Conservation (phyloP, 1,140 invertebrate genomes). For the Drosophila orosa region DNA sequence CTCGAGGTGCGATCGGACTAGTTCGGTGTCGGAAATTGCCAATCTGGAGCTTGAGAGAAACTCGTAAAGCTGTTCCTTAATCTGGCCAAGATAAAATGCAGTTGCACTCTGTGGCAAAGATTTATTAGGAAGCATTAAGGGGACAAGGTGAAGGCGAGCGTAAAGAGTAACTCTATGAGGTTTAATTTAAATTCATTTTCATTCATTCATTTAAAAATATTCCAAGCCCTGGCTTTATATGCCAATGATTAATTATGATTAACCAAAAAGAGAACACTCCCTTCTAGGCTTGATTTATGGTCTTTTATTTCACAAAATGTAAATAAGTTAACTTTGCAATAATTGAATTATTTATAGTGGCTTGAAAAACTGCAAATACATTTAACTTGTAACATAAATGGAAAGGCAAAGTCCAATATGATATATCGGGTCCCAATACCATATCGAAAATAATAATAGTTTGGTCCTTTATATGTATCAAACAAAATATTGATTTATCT, state of each 20-base stretch:
- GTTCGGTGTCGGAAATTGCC: constrained; percentile 34
- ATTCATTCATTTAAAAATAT: too few species aligned
- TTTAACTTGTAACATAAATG: too few species aligned
- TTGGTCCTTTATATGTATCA: too few species aligned
- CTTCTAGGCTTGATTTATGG: not conserved
- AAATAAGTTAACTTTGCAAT: not conserved
- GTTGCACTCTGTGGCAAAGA: not conserved
- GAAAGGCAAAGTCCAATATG: too few species aligned
- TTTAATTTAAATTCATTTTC: too few species aligned
- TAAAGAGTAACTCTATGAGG: not conserved
- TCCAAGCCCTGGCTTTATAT: not conserved
- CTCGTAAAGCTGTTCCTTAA: constrained; percentile 7
- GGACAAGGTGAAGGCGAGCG: not conserved
- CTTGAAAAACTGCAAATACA: not conserved
- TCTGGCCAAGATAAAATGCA: constrained; percentile 3
- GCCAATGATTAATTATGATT: not conserved
- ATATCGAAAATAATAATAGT: too few species aligned
- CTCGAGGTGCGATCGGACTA: constrained; percentile 38
- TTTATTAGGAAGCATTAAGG: not conserved
- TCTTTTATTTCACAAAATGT: not conserved
- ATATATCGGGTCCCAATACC: too few species aligned
- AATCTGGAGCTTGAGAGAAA: constrained; percentile 14
- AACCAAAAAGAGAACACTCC: not conserved
- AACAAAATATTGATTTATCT: too few species aligned
- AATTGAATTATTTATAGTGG: not conserved